These are phyloP conservation scores for Petrolisthes cinctipes DNA, from an alignment of 2,888 invertebrate genomes.

Conservation along the genomic window DNA sequence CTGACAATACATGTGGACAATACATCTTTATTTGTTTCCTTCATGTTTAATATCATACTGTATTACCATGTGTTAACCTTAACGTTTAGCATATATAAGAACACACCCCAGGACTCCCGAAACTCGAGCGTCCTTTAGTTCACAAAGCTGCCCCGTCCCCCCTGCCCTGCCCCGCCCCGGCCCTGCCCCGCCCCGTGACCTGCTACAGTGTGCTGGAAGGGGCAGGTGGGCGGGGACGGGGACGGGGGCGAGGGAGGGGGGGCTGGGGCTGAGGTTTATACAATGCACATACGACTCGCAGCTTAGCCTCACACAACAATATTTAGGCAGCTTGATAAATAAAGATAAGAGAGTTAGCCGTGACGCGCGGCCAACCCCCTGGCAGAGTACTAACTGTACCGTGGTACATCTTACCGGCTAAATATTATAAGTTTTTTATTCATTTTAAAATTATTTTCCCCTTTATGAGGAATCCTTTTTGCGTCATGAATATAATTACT, in stretches of 20 bases:
- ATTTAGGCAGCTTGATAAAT: slow-evolving; percentile 58
- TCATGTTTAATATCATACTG: slow-evolving; percentile 57
- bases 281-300: slow-evolving; percentile 58
- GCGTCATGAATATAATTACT: slow-evolving; percentile 54
- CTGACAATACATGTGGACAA: slow-evolving; percentile 41
- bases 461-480: slow-evolving; percentile 41
- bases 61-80: slow-evolving; percentile 54
- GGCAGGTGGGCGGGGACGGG: slow-evolving; percentile 6
- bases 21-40: slow-evolving; percentile 56
- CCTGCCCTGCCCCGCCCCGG: slow-evolving; percentile 8
- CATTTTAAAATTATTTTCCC: slow-evolving; percentile 55
- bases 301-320: slow-evolving; percentile 58
- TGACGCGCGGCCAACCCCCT: slow-evolving; percentile 30
- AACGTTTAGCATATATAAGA: slow-evolving; percentile 56
- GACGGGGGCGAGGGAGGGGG: slow-evolving; percentile 20
- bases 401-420: slow-evolving; percentile 47
- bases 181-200: neutral
- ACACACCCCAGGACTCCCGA: slow-evolving; percentile 48
- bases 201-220: neutral
- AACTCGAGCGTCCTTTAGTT: slow-evolving; percentile 38
- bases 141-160: slow-evolving; percentile 42
- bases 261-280: slow-evolving; percentile 42
- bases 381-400: slow-evolving; percentile 43
- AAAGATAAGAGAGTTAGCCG: slow-evolving; percentile 42
- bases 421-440: slow-evolving; percentile 51